Evolutionary conservation across 2,797 vertebrate species (phyloP), one percentile per base, ranked within the genome.

Genomic region (Danionella dracula): DNA sequence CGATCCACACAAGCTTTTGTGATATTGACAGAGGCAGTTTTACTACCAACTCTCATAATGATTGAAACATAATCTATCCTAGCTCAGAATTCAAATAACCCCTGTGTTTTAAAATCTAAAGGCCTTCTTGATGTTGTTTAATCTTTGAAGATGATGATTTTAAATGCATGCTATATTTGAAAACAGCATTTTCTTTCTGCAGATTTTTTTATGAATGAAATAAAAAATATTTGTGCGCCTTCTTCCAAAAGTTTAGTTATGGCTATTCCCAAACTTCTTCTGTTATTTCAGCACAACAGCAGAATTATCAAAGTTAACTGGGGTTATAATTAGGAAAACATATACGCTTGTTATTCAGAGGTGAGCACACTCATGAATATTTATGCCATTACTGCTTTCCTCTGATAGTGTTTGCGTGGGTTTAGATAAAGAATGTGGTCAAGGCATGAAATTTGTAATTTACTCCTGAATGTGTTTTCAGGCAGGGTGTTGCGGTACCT

Each of bases 371-470:
- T 75, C 64, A 71, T 78, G 61, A 71, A 69, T 76, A 71, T 75
- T 65, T 63, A 67, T 71, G 58, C 40, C 45, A 59, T 69, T 66
- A 59, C 41, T 12, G 32, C 64, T 57, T 57, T 41, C 42, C 37
- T 57, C 70, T 77, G 76, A 78, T 61, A 68, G 70, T 54, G 60
- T 73, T 72, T 40, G 66, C 66, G 70, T 48, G 65, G 57, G 60
- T 68, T 71, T 65, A 69, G 71, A 78, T 73, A 73, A 73, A 73
- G 73, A 66, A 58, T 41, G 66, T 23, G 70, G 73, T 32, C 48
- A 82, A 83, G 70, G 73, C 77, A 82, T 78, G 76, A 83, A 83
- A 82, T 79, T 83, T 83, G 82, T 86, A 72, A 86, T 86, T 85
- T 81, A 76, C 75, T 79, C 65, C 67, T 77, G 74, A 76, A 78